Base-by-base conservation (phyloP, 2,797 vertebrate genomes). In the Sebastes matsubarae region DNA sequence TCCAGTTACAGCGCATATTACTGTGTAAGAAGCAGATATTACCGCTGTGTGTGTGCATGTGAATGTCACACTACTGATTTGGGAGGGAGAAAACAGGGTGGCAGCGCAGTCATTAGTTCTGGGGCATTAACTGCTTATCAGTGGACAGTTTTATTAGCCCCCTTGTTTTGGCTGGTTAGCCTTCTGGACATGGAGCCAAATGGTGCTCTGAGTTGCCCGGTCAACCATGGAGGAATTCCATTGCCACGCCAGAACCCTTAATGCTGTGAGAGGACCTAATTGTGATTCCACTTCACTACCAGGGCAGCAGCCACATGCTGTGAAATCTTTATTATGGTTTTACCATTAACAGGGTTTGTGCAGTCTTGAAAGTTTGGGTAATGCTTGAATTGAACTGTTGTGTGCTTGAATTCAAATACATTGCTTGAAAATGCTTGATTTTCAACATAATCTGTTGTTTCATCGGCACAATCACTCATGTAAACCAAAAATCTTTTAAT, bases 51-150 rank as follows among this genome's bases (percentile, higher is more conserved):
- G 16, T 8, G 14, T 60, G 46, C 34, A 20, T 25, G 59, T 73
- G 64, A n/a, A 6, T 57, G 65, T 68, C 30, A 34, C 54, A 55
- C 18, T 34, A 22, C 77, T 42, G 82, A 65, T 58, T 13, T 24
- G 25, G 58, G 68, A 55, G 78, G 38, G 50, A 77, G 61, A 32
- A 67, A 77, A 29, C 13, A 14, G 52, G 68, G 66, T 54, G 85
- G 77, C 72, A 29, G 79, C 55, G 75, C 83, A 75, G 77, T 88
- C 75, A 88, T 92, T 93, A 89, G 92, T 93, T 92, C 89, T 81
- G 89, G 86, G 76, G 81, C 90, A 91, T 93, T 92, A 91, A 79
- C 89, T 88, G 88, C 75, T 80, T 72, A 86, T 91, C 86, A 79
- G 72, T 80, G 89, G 79, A 88, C 66, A 72, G 68, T 81, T 90